These are phyloP conservation scores for Tholera decimalis DNA, from an alignment of 2,888 invertebrate species.

Conservation along the genomic window DNA sequence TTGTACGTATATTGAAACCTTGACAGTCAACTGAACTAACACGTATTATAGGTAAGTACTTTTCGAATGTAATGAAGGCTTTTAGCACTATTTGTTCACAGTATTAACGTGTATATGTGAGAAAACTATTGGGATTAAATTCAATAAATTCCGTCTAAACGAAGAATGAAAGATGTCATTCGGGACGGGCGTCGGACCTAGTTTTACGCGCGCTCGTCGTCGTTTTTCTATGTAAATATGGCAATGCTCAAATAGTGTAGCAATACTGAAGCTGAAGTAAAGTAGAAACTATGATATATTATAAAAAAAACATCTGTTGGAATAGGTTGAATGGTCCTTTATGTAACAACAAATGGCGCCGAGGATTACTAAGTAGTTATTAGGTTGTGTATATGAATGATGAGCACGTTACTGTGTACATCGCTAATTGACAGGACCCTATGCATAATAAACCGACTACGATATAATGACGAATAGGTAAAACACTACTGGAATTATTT, in stretches of 20 bases:
- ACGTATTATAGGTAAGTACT: neutral
- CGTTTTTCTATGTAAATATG: too few species aligned
- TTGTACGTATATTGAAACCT: too few species aligned
- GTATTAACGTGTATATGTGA: neutral
- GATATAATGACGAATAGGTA: slow-evolving; percentile 18
- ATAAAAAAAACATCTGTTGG: neutral
- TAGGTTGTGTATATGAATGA: slow-evolving; percentile 13
- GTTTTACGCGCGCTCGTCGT: too few species aligned
- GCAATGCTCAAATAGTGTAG: too few species aligned
- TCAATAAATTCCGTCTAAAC: too few species aligned
- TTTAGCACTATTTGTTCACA: neutral
- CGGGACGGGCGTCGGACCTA: too few species aligned
- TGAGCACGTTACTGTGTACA: slow-evolving; percentile 15
- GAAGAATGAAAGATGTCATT: too few species aligned
- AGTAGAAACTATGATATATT: too few species aligned
- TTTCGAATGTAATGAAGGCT: neutral
- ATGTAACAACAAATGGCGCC: slow-evolving; percentile 6
- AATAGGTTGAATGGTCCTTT: neutral
- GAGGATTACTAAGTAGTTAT: slow-evolving; percentile 9
- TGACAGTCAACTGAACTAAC: neutral
- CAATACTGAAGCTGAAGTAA: too few species aligned
- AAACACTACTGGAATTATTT: slow-evolving; percentile 11
- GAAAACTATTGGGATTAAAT: neutral
- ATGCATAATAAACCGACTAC: slow-evolving; percentile 7
- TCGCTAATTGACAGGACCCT: slow-evolving; percentile 19